A percentile compares a stretch with the other conserved stretches of the same genome.
Evolutionary conservation across 2,113 vertebrate genomes (phyloP).

Genomic region (human): GRCh38 chr9:117378001-117378500

Average conservation of each 20-base stretch:
- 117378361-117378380: background rate
- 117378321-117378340: background rate
- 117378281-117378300: background rate
- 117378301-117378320: background rate
- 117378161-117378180: background rate
- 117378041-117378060: background rate
- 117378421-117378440: background rate
- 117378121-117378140: background rate
- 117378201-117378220: background rate
- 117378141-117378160: background rate
- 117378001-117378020: too few species aligned
- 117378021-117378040: background rate
- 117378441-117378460: background rate
- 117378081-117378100: background rate
- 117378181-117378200: background rate
- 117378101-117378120: background rate
- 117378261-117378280: background rate
- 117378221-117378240: background rate
- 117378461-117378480: background rate
- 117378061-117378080: background rate
- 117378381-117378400: accelerated
- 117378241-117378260: background rate
- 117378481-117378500: background rate
- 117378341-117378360: background rate
- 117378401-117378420: too few species aligned